Conservation (phyloP, 2,797 vertebrate species). For the Syndactyla subalaris region DNA sequence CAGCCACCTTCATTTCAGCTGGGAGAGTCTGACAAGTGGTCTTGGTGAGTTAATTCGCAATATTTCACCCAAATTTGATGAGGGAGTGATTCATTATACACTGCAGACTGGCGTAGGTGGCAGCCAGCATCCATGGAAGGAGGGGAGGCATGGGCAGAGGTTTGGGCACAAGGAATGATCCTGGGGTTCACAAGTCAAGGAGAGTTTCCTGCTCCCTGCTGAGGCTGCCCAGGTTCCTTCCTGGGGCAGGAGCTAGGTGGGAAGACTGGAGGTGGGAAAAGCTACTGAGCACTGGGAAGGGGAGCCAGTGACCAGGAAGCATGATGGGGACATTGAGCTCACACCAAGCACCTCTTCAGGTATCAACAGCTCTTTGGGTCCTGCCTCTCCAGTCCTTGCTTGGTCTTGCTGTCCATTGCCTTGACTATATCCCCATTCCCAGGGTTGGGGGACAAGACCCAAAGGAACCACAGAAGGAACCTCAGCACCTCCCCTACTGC, state of each 20-base stretch:
- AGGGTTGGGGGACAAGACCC: neutral
- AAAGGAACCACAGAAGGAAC: neutral
- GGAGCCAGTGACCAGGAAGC: neutral
- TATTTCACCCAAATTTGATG: neutral
- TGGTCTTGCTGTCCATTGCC: neutral
- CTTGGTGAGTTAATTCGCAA: accelerated
- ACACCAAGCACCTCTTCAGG: neutral
- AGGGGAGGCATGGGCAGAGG: accelerated
- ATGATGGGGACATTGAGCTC: neutral
- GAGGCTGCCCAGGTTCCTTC: neutral
- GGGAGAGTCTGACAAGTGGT: neutral
- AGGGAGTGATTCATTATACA: accelerated
- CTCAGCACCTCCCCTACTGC: neutral
- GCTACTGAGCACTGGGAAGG: neutral
- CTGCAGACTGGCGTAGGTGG: neutral
- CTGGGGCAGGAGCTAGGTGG: neutral
- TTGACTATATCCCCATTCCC: neutral
- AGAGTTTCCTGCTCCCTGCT: neutral
- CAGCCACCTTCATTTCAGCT: neutral
- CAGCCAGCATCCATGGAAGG: neutral
- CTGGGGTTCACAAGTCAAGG: neutral
- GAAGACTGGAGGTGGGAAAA: neutral
- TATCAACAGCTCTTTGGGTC: neutral
- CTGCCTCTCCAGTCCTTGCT: neutral
- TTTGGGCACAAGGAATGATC: neutral